Conservation (phyloP, 37 sponge, comb jelly and placozoan species). For the Halichondria panicea region DNA sequence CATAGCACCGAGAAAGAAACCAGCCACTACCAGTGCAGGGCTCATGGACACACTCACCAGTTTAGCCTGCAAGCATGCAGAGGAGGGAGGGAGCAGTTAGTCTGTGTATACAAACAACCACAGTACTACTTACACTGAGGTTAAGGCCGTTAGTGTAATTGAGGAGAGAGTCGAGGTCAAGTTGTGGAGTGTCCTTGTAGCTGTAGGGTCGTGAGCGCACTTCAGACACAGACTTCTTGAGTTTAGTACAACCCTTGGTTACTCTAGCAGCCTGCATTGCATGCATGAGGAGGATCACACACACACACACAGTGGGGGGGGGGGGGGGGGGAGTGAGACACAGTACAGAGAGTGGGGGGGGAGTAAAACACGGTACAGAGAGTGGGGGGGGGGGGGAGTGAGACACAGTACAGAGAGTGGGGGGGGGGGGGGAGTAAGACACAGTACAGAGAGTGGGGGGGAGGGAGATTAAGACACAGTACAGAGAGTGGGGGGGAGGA, state of each 20-base stretch:
- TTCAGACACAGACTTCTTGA: constrained; percentile 54
- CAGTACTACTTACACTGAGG: constrained; percentile 44
- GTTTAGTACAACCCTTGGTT: constrained; percentile 36
- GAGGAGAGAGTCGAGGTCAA: constrained; percentile 75
- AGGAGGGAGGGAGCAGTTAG: background rate
- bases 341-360: too few species aligned
- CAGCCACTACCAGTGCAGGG: constrained; percentile 45
- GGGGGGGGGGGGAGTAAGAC: too few species aligned
- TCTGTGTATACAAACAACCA: background rate
- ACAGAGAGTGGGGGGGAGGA: too few species aligned
- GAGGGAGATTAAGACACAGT: too few species aligned
- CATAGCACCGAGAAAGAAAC: constrained; percentile 36
- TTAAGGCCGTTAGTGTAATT: constrained; percentile 41
- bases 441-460: too few species aligned
- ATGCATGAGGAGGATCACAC: background rate
- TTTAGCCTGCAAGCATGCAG: constrained; percentile 45
- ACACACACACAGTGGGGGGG: background rate
- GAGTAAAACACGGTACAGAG: too few species aligned
- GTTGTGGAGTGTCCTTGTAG: constrained; percentile 74
- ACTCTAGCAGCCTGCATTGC: constrained; percentile 66
- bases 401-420: too few species aligned
- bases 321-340: too few species aligned
- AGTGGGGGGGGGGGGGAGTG: too few species aligned
- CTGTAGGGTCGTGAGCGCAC: constrained; percentile 69
- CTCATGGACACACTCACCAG: constrained; percentile 54